phyloP scores from a whole-genome alignment of 2,113 vertebrate species.

The Hemiscyllium ocellatum region DNA sequence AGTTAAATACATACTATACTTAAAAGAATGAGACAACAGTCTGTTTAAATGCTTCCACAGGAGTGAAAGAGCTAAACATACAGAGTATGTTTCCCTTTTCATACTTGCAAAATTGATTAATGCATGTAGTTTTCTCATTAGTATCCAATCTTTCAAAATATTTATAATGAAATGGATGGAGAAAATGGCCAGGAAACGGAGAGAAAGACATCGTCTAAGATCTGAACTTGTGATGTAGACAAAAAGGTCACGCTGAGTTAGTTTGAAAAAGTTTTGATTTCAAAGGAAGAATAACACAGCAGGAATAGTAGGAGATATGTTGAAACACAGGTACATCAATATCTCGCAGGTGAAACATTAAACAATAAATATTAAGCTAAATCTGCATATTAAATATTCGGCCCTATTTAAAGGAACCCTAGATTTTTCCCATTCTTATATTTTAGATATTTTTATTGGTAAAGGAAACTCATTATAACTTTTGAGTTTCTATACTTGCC shows the following conservation, averaged over 20 bases:
- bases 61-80: neutral
- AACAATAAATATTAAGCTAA: neutral
- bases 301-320: neutral
- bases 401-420: neutral
- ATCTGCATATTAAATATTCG: neutral
- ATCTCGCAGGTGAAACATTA: neutral
- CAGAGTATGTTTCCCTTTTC: neutral
- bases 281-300: neutral
- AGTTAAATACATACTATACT: neutral
- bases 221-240: neutral
- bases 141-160: neutral
- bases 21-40: neutral
- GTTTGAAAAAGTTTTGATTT: neutral
- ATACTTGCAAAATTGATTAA: neutral
- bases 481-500: neutral
- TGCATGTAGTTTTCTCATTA: neutral
- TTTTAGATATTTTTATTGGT: neutral
- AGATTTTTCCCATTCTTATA: neutral
- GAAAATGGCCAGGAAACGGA: neutral
- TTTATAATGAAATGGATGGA: neutral
- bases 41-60: neutral
- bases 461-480: neutral
- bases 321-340: neutral
- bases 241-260: neutral
- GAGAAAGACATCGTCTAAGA: neutral